Evolutionary conservation across 2,888 invertebrate genomes (phyloP).

Genomic region (Abrostola tripartita): DNA sequence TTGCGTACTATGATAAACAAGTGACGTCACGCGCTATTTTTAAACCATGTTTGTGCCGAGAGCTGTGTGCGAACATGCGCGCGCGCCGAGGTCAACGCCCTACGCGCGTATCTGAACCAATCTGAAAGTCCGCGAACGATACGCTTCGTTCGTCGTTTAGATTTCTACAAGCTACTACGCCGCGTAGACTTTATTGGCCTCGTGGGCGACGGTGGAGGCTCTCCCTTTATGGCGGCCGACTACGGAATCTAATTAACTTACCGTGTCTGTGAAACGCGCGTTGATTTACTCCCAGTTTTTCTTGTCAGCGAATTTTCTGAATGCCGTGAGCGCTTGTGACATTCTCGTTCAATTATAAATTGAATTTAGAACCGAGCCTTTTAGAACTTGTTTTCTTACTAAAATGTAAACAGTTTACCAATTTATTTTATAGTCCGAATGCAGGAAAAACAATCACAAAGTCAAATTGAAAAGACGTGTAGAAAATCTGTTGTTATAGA

Average conservation of each 20-base stretch:
- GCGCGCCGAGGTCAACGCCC: constrained; percentile 80
- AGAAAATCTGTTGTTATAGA: constrained; percentile 51
- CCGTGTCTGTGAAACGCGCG: constrained; percentile 53
- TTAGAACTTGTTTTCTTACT: constrained; percentile 37
- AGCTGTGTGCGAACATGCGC: constrained; percentile 71
- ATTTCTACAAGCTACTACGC: constrained; percentile 58
- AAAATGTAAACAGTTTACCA: constrained; percentile 42
- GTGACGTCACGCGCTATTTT: constrained; percentile 84
- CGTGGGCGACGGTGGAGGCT: constrained; percentile 45
- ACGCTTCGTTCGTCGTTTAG: constrained; percentile 61
- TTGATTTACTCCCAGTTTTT: constrained; percentile 54
- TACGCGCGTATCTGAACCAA: constrained; percentile 69
- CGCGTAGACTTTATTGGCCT: constrained; percentile 53
- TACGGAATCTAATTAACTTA: constrained; percentile 58
- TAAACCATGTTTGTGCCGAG: constrained; percentile 76
- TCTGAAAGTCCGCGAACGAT: constrained; percentile 71
- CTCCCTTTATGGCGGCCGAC: constrained; percentile 50
- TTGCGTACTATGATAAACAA: constrained; percentile 87
- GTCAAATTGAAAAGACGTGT: constrained; percentile 57
- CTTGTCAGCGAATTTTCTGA: constrained; percentile 54
- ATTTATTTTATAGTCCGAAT: constrained; percentile 45
- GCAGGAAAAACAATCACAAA: constrained; percentile 50
- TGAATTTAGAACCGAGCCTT: constrained; percentile 43
- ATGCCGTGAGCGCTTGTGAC: constrained; percentile 37
- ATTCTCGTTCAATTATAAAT: constrained; percentile 44